A percentile compares a stretch with the other conserved stretches of the same genome.
Evolutionary conservation across 1,140 invertebrate genomes (phyloP).

Genomic region (Drosophila serrata): DNA sequence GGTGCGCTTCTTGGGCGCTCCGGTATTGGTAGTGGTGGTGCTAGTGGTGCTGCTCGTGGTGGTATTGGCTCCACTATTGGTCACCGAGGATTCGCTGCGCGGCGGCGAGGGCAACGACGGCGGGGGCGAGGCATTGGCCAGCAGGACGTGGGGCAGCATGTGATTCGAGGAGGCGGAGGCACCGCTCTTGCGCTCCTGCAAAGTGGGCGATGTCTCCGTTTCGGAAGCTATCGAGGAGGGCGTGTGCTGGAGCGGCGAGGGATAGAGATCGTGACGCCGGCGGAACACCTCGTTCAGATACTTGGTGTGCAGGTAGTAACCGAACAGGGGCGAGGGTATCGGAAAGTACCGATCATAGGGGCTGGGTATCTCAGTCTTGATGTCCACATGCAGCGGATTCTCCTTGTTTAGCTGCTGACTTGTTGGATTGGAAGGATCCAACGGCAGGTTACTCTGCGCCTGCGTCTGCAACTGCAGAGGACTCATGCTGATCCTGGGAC

Average conservation of each 20-base stretch:
- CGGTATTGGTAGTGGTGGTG: background rate
- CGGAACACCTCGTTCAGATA: conserved; percentile 90
- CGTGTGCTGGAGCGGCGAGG: conserved; percentile 80
- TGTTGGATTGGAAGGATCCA: conserved; percentile 24
- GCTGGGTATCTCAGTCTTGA: conserved; percentile 86
- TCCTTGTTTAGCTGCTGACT: conserved; percentile 74
- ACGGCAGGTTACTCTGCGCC: conserved; percentile 18
- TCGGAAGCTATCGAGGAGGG: conserved; percentile 80
- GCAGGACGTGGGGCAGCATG: conserved; percentile 42
- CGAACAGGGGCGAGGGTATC: conserved; percentile 89
- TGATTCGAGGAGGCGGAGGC: conserved; percentile 25
- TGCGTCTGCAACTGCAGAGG: conserved; percentile 68
- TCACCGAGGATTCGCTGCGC: conserved; percentile 76
- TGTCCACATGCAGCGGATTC: conserved; percentile 86
- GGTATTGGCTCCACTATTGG: conserved; percentile 20
- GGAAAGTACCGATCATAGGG: conserved; percentile 87
- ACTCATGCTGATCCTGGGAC: conserved; percentile 81
- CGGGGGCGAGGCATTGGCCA: conserved; percentile 69
- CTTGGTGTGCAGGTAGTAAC: conserved; percentile 90
- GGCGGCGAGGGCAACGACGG: conserved; percentile 82
- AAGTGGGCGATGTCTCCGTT: conserved; percentile 70
- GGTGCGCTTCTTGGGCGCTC: conserved; percentile 38
- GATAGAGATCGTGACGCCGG: conserved; percentile 91
- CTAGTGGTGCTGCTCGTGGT: conserved; percentile 2
- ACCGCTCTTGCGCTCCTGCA: conserved; percentile 37